Evolutionary conservation across 2,797 vertebrate genomes (phyloP).

Genomic region (Gila robusta): DNA sequence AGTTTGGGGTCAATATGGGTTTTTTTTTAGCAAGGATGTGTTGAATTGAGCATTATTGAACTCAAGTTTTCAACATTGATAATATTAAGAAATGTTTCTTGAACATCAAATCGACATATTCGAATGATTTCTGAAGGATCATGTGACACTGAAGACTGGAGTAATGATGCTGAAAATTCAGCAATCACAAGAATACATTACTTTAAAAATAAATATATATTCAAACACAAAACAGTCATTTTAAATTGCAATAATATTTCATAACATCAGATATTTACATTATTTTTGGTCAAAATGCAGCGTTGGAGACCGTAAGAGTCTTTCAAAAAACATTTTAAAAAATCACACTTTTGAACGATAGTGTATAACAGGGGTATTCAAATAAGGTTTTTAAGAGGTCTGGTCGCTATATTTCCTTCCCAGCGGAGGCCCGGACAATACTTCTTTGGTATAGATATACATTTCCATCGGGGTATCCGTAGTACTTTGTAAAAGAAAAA

Average conservation of each 20-base stretch:
- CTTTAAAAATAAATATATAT: neutral
- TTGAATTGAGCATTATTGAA: neutral
- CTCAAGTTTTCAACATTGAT: no score
- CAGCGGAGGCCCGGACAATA: no score
- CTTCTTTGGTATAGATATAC: no score
- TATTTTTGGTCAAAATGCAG: neutral
- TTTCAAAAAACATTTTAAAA: neutral
- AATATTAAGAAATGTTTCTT: neutral
- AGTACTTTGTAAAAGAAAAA: no score
- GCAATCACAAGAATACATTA: neutral
- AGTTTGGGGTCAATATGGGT: neutral
- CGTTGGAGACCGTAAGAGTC: neutral
- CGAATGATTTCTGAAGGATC: constrained; percentile 1
- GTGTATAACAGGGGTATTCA: neutral
- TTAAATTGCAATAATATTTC: neutral
- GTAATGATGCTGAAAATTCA: neutral
- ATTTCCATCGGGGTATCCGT: no score
- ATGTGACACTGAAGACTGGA: neutral
- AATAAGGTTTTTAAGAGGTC: no score
- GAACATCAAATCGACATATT: neutral
- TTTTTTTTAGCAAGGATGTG: neutral
- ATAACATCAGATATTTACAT: neutral
- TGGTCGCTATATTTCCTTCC: no score
- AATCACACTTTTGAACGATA: neutral
- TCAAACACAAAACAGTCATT: neutral